Conservation (phyloP, 2,888 invertebrate genomes). For the Hipparchia sbordonii region DNA sequence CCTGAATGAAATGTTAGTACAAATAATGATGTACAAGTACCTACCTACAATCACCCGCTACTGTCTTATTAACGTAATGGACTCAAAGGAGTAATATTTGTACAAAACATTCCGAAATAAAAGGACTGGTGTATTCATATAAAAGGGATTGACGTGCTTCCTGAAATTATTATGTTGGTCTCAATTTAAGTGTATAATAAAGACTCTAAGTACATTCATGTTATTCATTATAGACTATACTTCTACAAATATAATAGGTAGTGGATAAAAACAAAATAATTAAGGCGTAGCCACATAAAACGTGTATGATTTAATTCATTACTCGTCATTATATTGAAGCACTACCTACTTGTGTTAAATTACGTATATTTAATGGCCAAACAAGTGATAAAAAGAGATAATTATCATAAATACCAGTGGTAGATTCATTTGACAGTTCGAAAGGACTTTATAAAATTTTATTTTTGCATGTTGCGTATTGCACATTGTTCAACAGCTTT, state of each 20-base stretch:
- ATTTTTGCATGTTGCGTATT: too few relatives aligned
- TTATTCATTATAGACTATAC: constrained; percentile 31
- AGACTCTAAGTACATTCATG: constrained; percentile 36
- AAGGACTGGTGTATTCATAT: constrained; percentile 46
- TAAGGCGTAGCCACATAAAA: constrained; percentile 3
- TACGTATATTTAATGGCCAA: constrained; percentile 9
- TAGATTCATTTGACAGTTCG: too few relatives aligned
- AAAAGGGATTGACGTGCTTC: constrained; percentile 44
- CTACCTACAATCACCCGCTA: constrained; percentile 41
- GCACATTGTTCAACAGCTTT: too few relatives aligned
- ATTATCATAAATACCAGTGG: too few relatives aligned
- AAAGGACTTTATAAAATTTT: too few relatives aligned
- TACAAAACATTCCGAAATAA: constrained; percentile 54
- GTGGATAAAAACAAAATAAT: constrained; percentile 24
- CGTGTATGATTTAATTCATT: constrained; percentile 1
- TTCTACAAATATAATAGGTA: constrained; percentile 29
- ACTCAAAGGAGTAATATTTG: constrained; percentile 53
- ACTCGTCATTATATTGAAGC: not conserved
- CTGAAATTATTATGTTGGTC: constrained; percentile 40
- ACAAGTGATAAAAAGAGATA: too few relatives aligned
- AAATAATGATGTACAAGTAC: constrained; percentile 18
- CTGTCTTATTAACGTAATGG: constrained; percentile 44
- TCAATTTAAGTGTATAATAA: constrained; percentile 38
- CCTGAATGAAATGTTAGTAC: constrained; percentile 40
- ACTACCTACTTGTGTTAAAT: not conserved